Evolutionary conservation across 2,888 invertebrate genomes (phyloP), one percentile per base, ranked within the genome.

Genomic region (Arge pagana): DNA sequence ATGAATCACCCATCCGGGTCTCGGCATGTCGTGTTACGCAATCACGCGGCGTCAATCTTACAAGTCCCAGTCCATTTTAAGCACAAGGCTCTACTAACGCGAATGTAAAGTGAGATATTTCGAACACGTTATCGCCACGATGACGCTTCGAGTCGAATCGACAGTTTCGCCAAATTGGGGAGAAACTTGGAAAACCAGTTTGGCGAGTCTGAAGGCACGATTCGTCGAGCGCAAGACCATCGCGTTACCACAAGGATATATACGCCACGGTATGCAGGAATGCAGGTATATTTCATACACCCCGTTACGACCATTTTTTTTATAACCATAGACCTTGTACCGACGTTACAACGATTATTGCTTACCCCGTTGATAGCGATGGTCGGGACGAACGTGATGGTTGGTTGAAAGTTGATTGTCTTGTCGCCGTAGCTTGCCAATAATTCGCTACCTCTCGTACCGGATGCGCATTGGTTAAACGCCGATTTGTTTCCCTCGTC

Each of bases 301-400:
- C n/a, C n/a, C n/a, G n/a, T n/a, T n/a, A n/a, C n/a, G n/a, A n/a
- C n/a, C n/a, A n/a, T n/a, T n/a, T n/a, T n/a, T n/a, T n/a, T n/a
- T n/a, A n/a, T n/a, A n/a, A n/a, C n/a, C n/a, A n/a, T n/a, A n/a
- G n/a, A n/a, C n/a, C n/a, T n/a, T n/a, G n/a, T n/a, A n/a, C n/a
- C n/a, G n/a, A n/a, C n/a, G n/a, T n/a, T n/a, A n/a, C n/a, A n/a
- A n/a, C n/a, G n/a, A n/a, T n/a, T n/a, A n/a, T n/a, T n/a, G n/a
- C n/a, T 72, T 55, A 76, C 71, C 31, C 72, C 74, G 45, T 80
- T 76, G 53, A 80, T 71, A 3, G 74, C 60, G 28, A 80, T 68
- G 0, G 79, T 74, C 5, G 81, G 81, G 0, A 81, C 75, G 53
- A 74, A 78, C 7, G 57, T 43, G 13, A 79, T 61, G 3, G 56